phyloP scores from a whole-genome alignment of 37 sponge, comb jelly and placozoan genomes.

The Corticium candelabrum region DNA sequence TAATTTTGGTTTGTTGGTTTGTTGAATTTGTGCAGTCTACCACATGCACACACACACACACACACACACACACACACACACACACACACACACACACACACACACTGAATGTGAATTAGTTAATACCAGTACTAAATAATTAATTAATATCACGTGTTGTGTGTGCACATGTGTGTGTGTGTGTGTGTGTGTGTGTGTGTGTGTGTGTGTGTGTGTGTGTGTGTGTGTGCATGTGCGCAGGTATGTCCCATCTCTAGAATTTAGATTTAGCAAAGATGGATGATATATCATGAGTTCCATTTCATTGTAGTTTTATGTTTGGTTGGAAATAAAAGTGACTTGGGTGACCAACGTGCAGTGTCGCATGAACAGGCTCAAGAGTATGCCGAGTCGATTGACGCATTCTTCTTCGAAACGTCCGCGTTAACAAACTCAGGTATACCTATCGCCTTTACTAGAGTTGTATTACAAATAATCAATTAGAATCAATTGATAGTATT shows the following conservation, averaged over 20 bases:
- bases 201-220: slow-evolving; percentile 2
- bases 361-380: neutral
- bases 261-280: neutral
- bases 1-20: too few relatives aligned
- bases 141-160: too few relatives aligned
- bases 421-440: neutral
- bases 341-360: slow-evolving; percentile 18
- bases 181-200: slow-evolving; percentile 5
- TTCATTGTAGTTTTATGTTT: slow-evolving; percentile 6
- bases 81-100: too few relatives aligned
- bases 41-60: too few relatives aligned
- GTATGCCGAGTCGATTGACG: slow-evolving; percentile 10
- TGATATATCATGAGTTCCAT: neutral
- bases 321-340: slow-evolving; percentile 13
- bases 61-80: too few relatives aligned
- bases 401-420: slow-evolving; percentile 9
- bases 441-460: too few relatives aligned
- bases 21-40: too few relatives aligned
- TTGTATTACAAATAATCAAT: too few relatives aligned
- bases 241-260: neutral
- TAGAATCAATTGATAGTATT: too few relatives aligned
- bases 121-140: too few relatives aligned
- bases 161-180: neutral
- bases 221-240: neutral
- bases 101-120: too few relatives aligned